phyloP scores from a whole-genome alignment of 2,888 invertebrate species.

The Limulus polyphemus region DNA sequence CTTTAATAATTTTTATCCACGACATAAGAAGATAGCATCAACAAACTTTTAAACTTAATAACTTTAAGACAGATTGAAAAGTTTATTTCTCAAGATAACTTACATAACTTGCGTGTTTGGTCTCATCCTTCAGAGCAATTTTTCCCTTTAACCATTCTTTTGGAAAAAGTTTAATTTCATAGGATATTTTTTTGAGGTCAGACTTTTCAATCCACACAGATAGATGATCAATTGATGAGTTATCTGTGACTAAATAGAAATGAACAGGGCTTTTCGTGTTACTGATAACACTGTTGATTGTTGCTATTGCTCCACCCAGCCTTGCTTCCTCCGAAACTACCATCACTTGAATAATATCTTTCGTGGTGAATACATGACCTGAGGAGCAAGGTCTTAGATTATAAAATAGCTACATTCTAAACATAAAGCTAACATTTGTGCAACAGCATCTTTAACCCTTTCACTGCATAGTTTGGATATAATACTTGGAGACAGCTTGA shows the following conservation, averaged over 20 bases:
- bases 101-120: no score
- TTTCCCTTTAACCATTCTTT: neutral
- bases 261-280: constrained; percentile 1
- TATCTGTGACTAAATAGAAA: constrained; percentile 1
- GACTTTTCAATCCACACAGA: neutral
- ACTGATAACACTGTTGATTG: neutral
- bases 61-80: no score
- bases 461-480: no score
- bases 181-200: neutral
- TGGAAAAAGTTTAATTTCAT: neutral
- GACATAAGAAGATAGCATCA: no score
- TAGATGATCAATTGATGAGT: neutral
- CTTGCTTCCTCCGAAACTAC: neutral
- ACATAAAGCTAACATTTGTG: no score
- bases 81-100: no score
- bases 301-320: neutral
- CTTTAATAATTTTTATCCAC: no score
- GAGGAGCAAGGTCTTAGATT: neutral
- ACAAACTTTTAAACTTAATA: no score
- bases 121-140: no score
- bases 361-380: neutral
- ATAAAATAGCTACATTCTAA: no score
- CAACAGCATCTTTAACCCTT: no score
- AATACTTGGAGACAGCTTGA: no score
- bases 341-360: constrained; percentile 1